Percentiles rank a stretch among this genome's conserved stretches.
These are phyloP conservation scores for Pogonocherus hispidulus DNA, from an alignment of 2,888 invertebrate species.

Conservation along the genomic window DNA sequence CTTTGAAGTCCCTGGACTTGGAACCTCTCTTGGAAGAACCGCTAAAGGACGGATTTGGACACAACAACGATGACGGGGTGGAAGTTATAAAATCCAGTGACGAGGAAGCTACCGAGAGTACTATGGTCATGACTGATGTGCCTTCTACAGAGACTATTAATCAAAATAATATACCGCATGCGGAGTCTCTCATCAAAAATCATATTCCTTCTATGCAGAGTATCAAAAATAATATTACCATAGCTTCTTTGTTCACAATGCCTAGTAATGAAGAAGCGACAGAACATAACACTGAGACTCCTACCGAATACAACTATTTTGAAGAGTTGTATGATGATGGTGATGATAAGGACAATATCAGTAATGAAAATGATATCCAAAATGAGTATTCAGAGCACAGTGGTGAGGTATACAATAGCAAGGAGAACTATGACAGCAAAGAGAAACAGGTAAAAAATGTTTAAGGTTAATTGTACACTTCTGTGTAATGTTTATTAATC, in stretches of 20 bases:
- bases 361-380: slow-evolving; percentile 49
- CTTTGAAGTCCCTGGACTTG: slow-evolving; percentile 67
- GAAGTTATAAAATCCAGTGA: slow-evolving; percentile 41
- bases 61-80: slow-evolving; percentile 46
- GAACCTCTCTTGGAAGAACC: slow-evolving; percentile 75
- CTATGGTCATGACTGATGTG: neutral
- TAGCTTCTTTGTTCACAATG: neutral
- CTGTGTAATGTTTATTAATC: neutral
- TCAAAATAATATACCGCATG: slow-evolving; percentile 1
- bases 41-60: slow-evolving; percentile 64
- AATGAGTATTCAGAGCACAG: slow-evolving; percentile 46
- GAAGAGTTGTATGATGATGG: slow-evolving; percentile 63
- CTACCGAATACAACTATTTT: slow-evolving; percentile 14
- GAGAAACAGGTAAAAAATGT: slow-evolving; percentile 24
- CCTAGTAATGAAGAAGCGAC: slow-evolving; percentile 22
- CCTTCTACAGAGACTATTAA: neutral
- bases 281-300: slow-evolving; percentile 6
- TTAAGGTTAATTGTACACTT: neutral
- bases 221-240: neutral
- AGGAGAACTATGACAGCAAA: slow-evolving; percentile 20
- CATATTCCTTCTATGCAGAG: neutral
- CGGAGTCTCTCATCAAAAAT: neutral
- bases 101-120: slow-evolving; percentile 25
- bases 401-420: slow-evolving; percentile 36
- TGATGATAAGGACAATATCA: slow-evolving; percentile 58